Evolutionary conservation across 64 coral and sea anemone species (phyloP).

Genomic region (Stylophora pistillata): DNA sequence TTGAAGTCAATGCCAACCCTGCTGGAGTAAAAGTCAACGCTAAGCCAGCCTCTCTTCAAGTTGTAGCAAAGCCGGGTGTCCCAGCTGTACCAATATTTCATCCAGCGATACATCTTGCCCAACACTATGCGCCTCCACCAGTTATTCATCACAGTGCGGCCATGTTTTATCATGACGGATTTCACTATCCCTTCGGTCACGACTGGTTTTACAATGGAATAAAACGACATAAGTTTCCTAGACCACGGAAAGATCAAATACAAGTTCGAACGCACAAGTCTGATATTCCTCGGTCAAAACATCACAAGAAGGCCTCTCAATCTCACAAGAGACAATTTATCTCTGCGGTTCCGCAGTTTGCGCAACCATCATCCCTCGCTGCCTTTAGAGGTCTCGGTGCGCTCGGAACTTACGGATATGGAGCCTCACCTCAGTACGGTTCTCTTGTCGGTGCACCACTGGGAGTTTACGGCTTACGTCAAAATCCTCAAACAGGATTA

Average conservation of each 20-base stretch:
- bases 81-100: slow-evolving; percentile 87
- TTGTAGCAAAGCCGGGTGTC: slow-evolving; percentile 85
- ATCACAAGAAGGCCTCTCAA: slow-evolving; percentile 18
- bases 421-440: slow-evolving; percentile 29
- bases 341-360: slow-evolving; percentile 15
- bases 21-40: slow-evolving; percentile 97
- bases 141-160: slow-evolving; percentile 78
- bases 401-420: slow-evolving; percentile 4
- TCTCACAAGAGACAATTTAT: slow-evolving; percentile 57
- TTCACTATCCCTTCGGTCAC: slow-evolving; percentile 34
- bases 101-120: slow-evolving; percentile 87
- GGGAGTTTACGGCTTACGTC: not conserved
- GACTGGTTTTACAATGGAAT: slow-evolving; percentile 79
- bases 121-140: slow-evolving; percentile 79
- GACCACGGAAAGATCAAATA: not conserved
- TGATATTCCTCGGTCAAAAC: slow-evolving; percentile 36
- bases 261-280: slow-evolving; percentile 49
- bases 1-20: slow-evolving; percentile 95
- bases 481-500: not conserved
- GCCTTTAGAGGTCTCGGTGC: not conserved
- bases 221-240: slow-evolving; percentile 71
- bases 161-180: slow-evolving; percentile 73
- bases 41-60: slow-evolving; percentile 96
- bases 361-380: slow-evolving; percentile 17
- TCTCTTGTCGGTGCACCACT: slow-evolving; percentile 16